These are phyloP conservation scores for Chymomyza fuscimana DNA, from an alignment of 2,888 invertebrate genomes.

Conservation along the genomic window DNA sequence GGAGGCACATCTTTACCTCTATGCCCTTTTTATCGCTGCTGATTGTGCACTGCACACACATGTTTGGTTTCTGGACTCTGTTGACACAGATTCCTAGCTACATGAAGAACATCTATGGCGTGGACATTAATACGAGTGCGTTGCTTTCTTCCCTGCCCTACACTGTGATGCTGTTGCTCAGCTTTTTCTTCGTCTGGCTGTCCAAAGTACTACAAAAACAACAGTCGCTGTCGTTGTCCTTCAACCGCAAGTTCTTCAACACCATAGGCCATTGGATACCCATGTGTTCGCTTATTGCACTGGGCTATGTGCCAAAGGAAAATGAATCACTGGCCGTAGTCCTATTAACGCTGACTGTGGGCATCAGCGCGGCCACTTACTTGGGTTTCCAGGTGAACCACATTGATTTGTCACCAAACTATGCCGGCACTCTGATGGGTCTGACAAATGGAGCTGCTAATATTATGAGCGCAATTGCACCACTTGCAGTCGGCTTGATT, in stretches of 20 bases:
- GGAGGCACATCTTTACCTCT: constrained; percentile 87
- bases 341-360: constrained; percentile 86
- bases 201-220: constrained; percentile 82
- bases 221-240: constrained; percentile 73
- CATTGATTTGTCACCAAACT: constrained; percentile 91
- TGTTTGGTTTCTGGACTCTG: constrained; percentile 91
- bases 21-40: constrained; percentile 89
- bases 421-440: constrained; percentile 91
- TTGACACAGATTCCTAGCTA: constrained; percentile 90
- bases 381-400: constrained; percentile 91
- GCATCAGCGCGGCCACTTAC: constrained; percentile 88
- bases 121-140: constrained; percentile 86
- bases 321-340: constrained; percentile 81
- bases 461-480: constrained; percentile 89
- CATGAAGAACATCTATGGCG: constrained; percentile 86
- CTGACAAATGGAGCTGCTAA: constrained; percentile 89
- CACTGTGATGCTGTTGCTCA: constrained; percentile 85
- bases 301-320: constrained; percentile 81
- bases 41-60: constrained; percentile 86
- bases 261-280: constrained; percentile 85
- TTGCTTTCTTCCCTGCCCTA: constrained; percentile 87
- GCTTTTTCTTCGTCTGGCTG: constrained; percentile 85
- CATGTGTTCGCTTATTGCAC: constrained; percentile 83
- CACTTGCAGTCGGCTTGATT: constrained; percentile 85
- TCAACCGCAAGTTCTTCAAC: constrained; percentile 82